Percentiles rank a stretch among this genome's conserved stretches.
phyloP scores from a whole-genome alignment of 2,113 vertebrate species.

The Pelobates fuscus region DNA sequence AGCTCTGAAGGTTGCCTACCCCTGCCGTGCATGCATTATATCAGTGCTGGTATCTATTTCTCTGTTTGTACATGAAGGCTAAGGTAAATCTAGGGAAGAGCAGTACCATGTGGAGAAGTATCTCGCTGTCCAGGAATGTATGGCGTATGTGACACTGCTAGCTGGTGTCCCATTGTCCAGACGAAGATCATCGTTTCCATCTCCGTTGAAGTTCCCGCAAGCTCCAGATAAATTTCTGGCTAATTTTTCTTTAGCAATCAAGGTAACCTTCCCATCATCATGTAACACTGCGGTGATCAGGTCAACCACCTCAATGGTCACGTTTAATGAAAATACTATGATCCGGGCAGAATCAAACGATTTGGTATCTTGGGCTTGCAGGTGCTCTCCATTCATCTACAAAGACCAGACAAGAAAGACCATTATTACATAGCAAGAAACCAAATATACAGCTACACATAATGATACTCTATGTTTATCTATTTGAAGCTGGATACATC shows the following conservation, averaged over 20 bases:
- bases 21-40: too few relatives aligned
- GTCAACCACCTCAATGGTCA: not conserved
- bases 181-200: conserved; percentile 56
- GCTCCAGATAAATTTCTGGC: conserved; percentile 61
- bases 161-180: conserved; percentile 51
- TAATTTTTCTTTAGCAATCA: conserved; percentile 5
- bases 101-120: conserved; percentile 29
- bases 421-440: too few relatives aligned
- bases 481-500: too few relatives aligned
- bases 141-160: not conserved
- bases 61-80: not conserved
- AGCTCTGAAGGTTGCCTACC: too few relatives aligned
- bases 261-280: not conserved
- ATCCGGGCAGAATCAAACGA: not conserved
- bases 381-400: conserved; percentile 36
- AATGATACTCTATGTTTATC: too few relatives aligned
- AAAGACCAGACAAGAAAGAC: not conserved
- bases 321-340: not conserved
- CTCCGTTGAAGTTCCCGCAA: conserved; percentile 67
- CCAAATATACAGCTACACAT: too few relatives aligned
- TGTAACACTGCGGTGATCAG: not conserved
- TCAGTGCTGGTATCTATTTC: too few relatives aligned
- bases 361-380: not conserved
- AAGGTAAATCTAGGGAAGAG: not conserved
- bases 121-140: conserved; percentile 59